Conservation (phyloP, 2,888 invertebrate species). For the Homarus gammarus region DNA sequence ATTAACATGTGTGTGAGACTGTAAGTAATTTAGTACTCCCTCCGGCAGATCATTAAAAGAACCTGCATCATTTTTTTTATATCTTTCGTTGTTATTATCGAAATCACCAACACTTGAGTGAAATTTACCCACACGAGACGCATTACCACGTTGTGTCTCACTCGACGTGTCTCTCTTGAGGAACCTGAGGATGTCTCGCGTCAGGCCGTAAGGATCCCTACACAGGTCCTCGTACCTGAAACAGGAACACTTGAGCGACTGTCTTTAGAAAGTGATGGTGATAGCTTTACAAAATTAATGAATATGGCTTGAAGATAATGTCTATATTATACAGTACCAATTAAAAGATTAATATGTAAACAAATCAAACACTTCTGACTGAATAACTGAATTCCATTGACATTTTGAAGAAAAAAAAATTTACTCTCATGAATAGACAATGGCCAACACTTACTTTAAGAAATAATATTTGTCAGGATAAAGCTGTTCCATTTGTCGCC, state of each 20-base stretch:
- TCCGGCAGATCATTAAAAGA: constrained; percentile 1
- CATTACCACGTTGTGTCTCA: too few species aligned
- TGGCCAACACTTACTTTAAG: constrained; percentile 36
- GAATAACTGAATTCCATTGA: too few species aligned
- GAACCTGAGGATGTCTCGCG: constrained; percentile 33
- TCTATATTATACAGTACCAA: too few species aligned
- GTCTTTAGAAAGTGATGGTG: too few species aligned
- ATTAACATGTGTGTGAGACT: constrained; percentile 17
- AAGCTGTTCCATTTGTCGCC: constrained; percentile 4
- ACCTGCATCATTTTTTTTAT: neutral
- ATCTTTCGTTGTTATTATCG: neutral
- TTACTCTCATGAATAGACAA: too few species aligned
- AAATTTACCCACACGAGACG: too few species aligned
- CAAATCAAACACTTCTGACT: too few species aligned
- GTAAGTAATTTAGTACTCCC: constrained; percentile 8
- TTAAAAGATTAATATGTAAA: too few species aligned
- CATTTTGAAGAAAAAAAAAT: too few species aligned
- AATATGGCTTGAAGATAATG: too few species aligned
- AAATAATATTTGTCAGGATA: constrained; percentile 37
- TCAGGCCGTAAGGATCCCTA: constrained; percentile 35
- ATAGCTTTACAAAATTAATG: too few species aligned
- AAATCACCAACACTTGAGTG: neutral
- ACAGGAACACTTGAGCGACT: too few species aligned
- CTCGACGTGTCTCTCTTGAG: neutral
- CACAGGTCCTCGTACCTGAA: constrained; percentile 65